Evolutionary conservation across 2,888 invertebrate genomes (phyloP).

Genomic region (Hybos culiciformis): DNA sequence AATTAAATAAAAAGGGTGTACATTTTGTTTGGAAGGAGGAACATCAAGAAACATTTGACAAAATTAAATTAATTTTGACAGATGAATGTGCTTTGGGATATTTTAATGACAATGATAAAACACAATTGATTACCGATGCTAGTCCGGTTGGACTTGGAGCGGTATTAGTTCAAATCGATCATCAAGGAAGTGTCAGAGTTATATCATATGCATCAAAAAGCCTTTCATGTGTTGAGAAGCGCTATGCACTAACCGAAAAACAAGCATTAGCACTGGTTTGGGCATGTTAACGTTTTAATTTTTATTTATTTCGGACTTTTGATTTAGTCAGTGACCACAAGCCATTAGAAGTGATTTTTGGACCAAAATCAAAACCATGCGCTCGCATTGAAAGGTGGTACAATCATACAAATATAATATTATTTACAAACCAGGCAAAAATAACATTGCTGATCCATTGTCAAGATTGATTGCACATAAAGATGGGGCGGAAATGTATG

Average conservation of each 20-base stretch:
- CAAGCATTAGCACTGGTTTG: conserved; percentile 24
- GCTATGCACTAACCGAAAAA: no score
- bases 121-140: conserved; percentile 23
- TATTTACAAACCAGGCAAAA: conserved; percentile 13
- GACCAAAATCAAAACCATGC: no score
- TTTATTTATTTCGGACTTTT: conserved; percentile 27
- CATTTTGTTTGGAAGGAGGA: no score
- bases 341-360: no score
- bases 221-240: no score
- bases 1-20: no score
- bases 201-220: no score
- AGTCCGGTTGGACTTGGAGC: conserved; percentile 22
- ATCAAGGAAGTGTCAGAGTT: no score
- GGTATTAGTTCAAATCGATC: conserved; percentile 21
- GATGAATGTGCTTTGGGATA: conserved; percentile 15
- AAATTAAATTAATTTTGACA: no score
- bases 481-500: neutral
- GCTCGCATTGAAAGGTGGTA: conserved; percentile 18
- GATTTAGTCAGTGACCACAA: no score
- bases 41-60: no score
- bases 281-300: conserved; percentile 27
- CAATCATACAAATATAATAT: conserved; percentile 14
- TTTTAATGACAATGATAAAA: conserved; percentile 17
- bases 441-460: conserved; percentile 23
- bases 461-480: conserved; percentile 15